A percentile compares a stretch with the other conserved stretches of the same genome.
phyloP scores from a whole-genome alignment of 2,888 invertebrate genomes.

The Adelphocoris suturalis region DNA sequence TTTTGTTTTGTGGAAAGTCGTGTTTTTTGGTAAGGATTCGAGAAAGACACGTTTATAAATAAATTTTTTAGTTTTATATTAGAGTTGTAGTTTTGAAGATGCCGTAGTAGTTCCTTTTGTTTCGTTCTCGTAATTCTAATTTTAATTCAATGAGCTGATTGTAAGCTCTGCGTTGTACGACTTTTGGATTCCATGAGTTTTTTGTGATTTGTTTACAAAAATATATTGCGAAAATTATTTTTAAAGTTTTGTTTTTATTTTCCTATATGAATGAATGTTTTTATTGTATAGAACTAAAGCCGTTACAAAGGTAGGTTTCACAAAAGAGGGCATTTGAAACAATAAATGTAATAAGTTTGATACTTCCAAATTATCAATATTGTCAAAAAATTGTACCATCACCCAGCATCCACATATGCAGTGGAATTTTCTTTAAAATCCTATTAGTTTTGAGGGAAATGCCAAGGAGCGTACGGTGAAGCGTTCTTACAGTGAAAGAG shows the following conservation, averaged over 20 bases:
- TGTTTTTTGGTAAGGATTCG: neutral
- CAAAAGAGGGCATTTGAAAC: no score
- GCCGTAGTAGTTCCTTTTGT: constrained; percentile 28
- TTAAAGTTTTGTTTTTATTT: neutral
- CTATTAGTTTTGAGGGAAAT: no score
- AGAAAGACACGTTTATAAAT: neutral
- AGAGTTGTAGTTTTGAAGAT: neutral
- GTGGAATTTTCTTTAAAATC: no score
- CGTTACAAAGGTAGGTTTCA: no score
- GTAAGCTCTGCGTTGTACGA: neutral
- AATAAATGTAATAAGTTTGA: no score
- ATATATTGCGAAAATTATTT: constrained; percentile 22
- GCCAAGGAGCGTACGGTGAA: no score
- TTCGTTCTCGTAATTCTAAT: neutral
- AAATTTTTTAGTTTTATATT: constrained; percentile 9
- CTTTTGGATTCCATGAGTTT: constrained; percentile 1
- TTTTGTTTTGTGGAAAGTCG: neutral
- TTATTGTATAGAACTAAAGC: no score
- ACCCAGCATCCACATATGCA: no score
- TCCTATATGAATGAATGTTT: no score
- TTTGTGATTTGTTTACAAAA: constrained; percentile 16
- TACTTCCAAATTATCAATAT: no score
- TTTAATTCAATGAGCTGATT: neutral
- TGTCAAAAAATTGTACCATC: no score
- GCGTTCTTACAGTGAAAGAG: no score